Percentiles rank a stretch among this genome's conserved stretches.
phyloP scores from a whole-genome alignment of 2,113 vertebrate genomes.

The Erpornis zantholeuca region DNA sequence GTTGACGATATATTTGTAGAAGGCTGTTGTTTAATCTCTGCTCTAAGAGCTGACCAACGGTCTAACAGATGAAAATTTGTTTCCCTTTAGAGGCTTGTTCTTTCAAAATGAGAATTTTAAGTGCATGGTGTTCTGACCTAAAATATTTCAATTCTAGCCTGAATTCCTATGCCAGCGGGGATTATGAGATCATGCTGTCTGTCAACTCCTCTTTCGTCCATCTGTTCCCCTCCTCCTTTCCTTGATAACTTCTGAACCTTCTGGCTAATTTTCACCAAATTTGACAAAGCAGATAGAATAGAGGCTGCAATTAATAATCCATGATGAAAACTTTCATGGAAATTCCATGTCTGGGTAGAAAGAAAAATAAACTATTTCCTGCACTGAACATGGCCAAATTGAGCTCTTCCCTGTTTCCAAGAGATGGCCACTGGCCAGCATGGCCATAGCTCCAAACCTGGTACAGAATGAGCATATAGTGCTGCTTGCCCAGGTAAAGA shows the following conservation, averaged over 20 bases:
- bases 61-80: not conserved
- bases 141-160: slow-evolving; percentile 40
- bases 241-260: slow-evolving; percentile 45
- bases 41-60: not conserved
- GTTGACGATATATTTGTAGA: not conserved
- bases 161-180: slow-evolving; percentile 10
- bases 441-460: not conserved
- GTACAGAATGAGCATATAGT: not conserved
- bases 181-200: slow-evolving; percentile 60
- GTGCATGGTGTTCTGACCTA: slow-evolving; percentile 36
- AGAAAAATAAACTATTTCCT: not conserved
- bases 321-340: not conserved
- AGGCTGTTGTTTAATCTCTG: not conserved
- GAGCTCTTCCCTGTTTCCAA: not conserved
- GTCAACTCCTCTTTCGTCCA: slow-evolving; percentile 30
- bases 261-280: slow-evolving; percentile 35
- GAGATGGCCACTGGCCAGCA: not conserved
- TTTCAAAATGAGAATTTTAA: slow-evolving; percentile 23
- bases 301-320: not conserved
- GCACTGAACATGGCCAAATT: not conserved
- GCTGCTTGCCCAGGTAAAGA: not conserved
- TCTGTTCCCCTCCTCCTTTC: slow-evolving; percentile 41
- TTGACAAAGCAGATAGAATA: not conserved
- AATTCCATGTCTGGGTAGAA: not conserved
- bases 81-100: slow-evolving; percentile 6